These are phyloP conservation scores for Eremobia ochroleuca DNA, from an alignment of 2,888 invertebrate species.

Conservation along the genomic window DNA sequence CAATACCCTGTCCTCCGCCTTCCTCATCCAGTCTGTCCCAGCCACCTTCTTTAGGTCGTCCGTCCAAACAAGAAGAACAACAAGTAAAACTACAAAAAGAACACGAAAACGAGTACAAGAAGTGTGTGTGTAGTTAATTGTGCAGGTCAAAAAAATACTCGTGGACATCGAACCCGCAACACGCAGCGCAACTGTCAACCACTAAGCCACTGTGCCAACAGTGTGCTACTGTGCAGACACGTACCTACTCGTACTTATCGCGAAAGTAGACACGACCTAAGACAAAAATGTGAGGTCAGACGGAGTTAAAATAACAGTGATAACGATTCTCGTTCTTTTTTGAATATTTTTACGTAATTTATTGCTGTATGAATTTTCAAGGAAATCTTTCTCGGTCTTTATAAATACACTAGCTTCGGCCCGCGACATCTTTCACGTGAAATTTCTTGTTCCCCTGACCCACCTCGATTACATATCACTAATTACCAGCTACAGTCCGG, in stretches of 20 bases:
- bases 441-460: neutral
- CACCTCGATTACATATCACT: neutral
- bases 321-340: constrained; percentile 2
- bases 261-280: constrained; percentile 44
- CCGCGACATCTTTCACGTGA: neutral
- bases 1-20: too few species aligned
- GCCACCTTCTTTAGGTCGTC: too few species aligned
- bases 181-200: neutral
- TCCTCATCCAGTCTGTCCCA: too few species aligned
- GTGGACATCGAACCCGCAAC: neutral
- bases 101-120: too few species aligned
- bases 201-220: neutral
- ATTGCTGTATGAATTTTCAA: neutral
- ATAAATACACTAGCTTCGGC: neutral
- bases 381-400: neutral
- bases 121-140: too few species aligned
- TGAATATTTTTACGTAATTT: constrained; percentile 3
- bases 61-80: too few species aligned
- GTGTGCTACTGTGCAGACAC: neutral
- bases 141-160: neutral
- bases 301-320: constrained; percentile 33
- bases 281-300: constrained; percentile 45
- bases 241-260: neutral
- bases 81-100: too few species aligned
- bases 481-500: neutral